Conservation (phyloP, 2,888 invertebrate species). For the Octonoba sinensis region DNA sequence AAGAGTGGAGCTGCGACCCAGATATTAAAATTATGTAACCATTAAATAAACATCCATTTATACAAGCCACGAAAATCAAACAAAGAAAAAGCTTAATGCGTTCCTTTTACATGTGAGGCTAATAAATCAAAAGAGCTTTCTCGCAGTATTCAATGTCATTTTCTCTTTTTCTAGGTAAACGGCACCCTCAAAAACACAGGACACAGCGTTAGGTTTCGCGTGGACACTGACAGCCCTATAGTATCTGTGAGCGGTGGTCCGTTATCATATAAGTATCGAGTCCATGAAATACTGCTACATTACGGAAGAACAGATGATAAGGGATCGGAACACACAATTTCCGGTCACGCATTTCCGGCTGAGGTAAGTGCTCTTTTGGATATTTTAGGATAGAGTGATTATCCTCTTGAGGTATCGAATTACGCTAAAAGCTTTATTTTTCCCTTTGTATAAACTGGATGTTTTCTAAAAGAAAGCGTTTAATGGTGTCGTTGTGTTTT, state of each 20-base stretch:
- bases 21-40: no score
- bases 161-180: constrained; percentile 78
- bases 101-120: no score
- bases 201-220: constrained; percentile 91
- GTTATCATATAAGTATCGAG: constrained; percentile 93
- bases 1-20: no score
- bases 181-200: constrained; percentile 93
- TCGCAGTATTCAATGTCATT: not conserved
- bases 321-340: constrained; percentile 97
- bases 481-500: not conserved
- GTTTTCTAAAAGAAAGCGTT: not conserved
- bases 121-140: no score
- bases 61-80: no score
- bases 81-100: no score
- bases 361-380: constrained; percentile 79
- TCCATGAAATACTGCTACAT: constrained; percentile 94
- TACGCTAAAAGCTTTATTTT: constrained; percentile 37
- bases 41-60: no score
- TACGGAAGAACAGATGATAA: constrained; percentile 91
- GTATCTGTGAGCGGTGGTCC: constrained; percentile 97
- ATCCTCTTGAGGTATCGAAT: constrained; percentile 16
- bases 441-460: not conserved
- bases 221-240: constrained; percentile 74
- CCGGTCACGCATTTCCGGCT: constrained; percentile 95
- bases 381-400: constrained; percentile 14